phyloP scores from a whole-genome alignment of 1,140 invertebrate species.

The Conopomorpha cramerella region DNA sequence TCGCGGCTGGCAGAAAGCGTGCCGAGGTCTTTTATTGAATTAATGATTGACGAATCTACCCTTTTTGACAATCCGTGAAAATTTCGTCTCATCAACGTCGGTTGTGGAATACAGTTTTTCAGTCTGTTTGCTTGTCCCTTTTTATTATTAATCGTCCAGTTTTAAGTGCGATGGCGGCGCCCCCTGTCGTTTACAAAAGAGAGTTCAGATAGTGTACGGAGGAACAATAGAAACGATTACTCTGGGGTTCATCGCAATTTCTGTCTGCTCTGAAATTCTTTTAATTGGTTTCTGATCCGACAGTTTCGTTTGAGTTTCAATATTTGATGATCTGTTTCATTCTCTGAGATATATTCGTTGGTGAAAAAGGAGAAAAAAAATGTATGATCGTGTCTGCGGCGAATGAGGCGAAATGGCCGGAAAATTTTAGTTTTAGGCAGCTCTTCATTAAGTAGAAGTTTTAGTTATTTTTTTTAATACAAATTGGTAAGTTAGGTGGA shows the following conservation, averaged over 20 bases:
- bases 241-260: conserved; percentile 15
- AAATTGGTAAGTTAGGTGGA: too few species aligned
- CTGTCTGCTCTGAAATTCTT: conserved; percentile 18
- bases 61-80: too few species aligned
- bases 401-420: too few species aligned
- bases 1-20: too few species aligned
- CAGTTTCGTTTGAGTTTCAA: conserved; percentile 1
- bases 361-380: too few species aligned
- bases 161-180: conserved; percentile 22
- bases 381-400: too few species aligned
- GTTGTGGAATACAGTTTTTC: background rate
- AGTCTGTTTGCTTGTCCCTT: conserved; percentile 17
- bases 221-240: conserved; percentile 45
- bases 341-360: background rate
- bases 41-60: too few species aligned
- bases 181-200: conserved; percentile 19
- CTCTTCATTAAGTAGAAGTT: too few species aligned
- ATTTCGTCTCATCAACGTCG: too few species aligned
- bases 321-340: background rate
- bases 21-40: too few species aligned
- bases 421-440: too few species aligned
- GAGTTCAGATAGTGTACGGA: conserved; percentile 37
- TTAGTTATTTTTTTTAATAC: too few species aligned
- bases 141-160: conserved; percentile 31
- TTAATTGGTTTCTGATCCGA: conserved; percentile 32